phyloP scores from a whole-genome alignment of 1,140 invertebrate genomes.

The Zaprionus taronus region DNA sequence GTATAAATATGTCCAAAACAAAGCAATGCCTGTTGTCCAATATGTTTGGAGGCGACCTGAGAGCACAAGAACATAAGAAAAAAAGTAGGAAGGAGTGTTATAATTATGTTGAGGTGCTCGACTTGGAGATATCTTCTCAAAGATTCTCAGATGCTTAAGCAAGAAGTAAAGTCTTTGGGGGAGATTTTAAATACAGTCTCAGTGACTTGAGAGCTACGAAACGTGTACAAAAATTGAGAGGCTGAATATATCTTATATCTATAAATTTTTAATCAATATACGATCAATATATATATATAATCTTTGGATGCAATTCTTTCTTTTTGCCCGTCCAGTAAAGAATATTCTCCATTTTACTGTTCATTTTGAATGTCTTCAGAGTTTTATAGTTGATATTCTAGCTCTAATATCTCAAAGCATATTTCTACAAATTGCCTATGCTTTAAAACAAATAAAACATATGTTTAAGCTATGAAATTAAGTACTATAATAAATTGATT shows the following conservation, averaged over 20 bases:
- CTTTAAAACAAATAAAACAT: neutral
- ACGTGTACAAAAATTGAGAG: too few relatives aligned
- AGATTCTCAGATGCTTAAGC: neutral
- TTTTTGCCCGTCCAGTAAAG: neutral
- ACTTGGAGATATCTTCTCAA: neutral
- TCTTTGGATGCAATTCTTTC: neutral
- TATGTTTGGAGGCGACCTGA: conserved; percentile 6
- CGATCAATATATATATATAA: too few relatives aligned
- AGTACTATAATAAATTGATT: conserved; percentile 5
- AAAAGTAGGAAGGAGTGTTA: neutral
- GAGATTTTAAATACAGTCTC: too few relatives aligned
- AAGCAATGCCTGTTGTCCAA: conserved; percentile 19
- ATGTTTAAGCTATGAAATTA: neutral
- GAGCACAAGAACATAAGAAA: neutral
- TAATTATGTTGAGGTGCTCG: neutral
- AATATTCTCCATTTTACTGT: neutral
- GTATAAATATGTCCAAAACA: conserved; percentile 6
- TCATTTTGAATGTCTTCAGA: neutral
- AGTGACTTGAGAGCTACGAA: too few relatives aligned
- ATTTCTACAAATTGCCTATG: neutral
- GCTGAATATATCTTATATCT: too few relatives aligned
- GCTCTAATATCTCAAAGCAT: neutral
- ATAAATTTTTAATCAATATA: too few relatives aligned
- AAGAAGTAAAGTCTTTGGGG: neutral
- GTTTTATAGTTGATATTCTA: neutral